Evolutionary conservation across 2,797 vertebrate genomes (phyloP), one percentile per base, ranked within the genome.

Genomic region (Podarcis lilfordi): DNA sequence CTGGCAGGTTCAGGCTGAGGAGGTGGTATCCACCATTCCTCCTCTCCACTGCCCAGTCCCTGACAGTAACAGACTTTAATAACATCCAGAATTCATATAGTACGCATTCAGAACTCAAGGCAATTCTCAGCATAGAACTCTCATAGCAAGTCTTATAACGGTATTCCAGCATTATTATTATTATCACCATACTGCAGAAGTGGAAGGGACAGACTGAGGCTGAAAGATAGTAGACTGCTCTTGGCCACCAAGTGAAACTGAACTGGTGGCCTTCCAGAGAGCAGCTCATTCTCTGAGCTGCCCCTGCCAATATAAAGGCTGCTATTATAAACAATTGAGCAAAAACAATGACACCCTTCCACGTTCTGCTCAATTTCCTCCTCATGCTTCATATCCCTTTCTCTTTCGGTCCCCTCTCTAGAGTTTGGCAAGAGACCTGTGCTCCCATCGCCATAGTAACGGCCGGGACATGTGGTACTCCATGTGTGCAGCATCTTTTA

Each of bases 401-500:
- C 87, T 90, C 90, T 91, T 90, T 88, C 50, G 68, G 17, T 59
- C 29, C 27, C 64, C 19, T 77, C 69, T 43, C 79, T 40, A 5
- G 10, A 8, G 0, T 87, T 35, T 81, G 92, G 81, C 86, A 86
- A 79, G 89, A 85, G 86, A 27, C 3, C 32, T 87, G 66, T 76
- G 71, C 66, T 87, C 87, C 64, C 29, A 32, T 86, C 91, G 17
- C 89, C 55, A 88, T 85, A 89, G 89, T 61, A 93, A 93, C 86
- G 19, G 82, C 17, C 89, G 71, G 89, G 91, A 81, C 0, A 45
- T n/a, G 1, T 72, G 83, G 78, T 59, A 75, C n/a, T 59, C 37
- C 83, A 91, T 0, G 0, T 86, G 75, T 17, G 45, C 89, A 88
- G 81, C 15, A 72, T 75, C 59, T 89, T 91, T 87, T 80, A 89